A percentile compares a stretch with the other conserved stretches of the same genome.
These are phyloP conservation scores for Dasyprocta punctata DNA, from an alignment of 2,113 vertebrate species.

Conservation along the genomic window DNA sequence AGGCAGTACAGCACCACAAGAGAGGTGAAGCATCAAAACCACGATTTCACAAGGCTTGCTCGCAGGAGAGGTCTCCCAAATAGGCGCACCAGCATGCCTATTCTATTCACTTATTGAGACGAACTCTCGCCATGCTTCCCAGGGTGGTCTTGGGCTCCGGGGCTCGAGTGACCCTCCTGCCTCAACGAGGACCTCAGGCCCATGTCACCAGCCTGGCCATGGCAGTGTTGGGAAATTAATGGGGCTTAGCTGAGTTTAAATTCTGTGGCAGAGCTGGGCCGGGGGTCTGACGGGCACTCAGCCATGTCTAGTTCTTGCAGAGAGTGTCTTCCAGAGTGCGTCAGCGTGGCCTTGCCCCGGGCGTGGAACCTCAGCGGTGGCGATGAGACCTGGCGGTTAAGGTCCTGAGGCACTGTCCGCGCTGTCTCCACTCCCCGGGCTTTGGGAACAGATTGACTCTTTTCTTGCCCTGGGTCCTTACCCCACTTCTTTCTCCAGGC, in stretches of 20 bases:
- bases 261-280: neutral
- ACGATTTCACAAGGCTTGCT: neutral
- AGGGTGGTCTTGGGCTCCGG: neutral
- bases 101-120: neutral
- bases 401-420: neutral
- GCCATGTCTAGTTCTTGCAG: neutral
- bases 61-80: neutral
- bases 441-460: no score
- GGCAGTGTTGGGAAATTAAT: neutral
- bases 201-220: neutral
- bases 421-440: neutral
- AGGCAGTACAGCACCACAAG: conserved; percentile 66
- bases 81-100: neutral
- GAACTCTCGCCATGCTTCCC: neutral
- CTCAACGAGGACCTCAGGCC: neutral
- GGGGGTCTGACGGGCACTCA: neutral
- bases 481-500: neutral
- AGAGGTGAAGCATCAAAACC: neutral
- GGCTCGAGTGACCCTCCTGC: neutral
- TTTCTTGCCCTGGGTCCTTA: neutral
- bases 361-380: neutral
- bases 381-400: neutral
- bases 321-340: neutral
- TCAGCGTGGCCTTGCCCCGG: neutral
- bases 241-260: neutral